Conservation (phyloP, 1,140 invertebrate genomes). For the Heliothis virescens region DNA sequence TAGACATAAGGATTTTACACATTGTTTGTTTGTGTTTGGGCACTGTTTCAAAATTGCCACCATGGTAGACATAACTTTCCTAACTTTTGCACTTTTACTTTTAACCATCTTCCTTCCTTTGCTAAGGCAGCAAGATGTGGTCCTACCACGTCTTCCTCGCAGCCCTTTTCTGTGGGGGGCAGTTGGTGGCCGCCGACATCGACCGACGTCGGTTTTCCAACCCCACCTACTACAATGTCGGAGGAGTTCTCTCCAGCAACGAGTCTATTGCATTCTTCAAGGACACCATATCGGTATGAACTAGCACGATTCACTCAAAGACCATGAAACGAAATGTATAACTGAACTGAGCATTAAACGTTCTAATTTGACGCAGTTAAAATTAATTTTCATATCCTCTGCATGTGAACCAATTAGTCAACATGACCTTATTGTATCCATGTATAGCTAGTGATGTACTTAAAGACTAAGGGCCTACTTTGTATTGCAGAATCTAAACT, state of each 20-base stretch:
- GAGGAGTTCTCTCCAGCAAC: conserved; percentile 95
- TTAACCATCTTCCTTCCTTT: background rate
- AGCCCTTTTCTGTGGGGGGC: conserved; percentile 33
- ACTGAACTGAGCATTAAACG: background rate
- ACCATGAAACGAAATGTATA: background rate
- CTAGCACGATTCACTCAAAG: background rate
- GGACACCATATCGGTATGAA: conserved; percentile 92
- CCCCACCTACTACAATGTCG: conserved; percentile 93
- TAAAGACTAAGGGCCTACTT: background rate
- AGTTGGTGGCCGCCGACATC: conserved; percentile 60
- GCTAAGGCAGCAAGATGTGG: conserved; percentile 48
- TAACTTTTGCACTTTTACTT: too few species aligned
- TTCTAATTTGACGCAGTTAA: conserved; percentile 11
- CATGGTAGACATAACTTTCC: too few species aligned
- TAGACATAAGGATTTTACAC: too few species aligned
- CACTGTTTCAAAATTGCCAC: too few species aligned
- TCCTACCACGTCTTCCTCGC: conserved; percentile 37
- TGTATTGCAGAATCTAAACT: conserved; percentile 91
- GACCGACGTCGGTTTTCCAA: conserved; percentile 85
- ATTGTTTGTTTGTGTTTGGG: too few species aligned
- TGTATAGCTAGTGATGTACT: too few species aligned
- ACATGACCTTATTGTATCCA: background rate
- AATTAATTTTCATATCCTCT: conserved; percentile 1
- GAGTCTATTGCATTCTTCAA: conserved; percentile 92
- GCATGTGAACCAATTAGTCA: background rate